These are phyloP conservation scores for Ormia ochracea DNA, from an alignment of 2,888 invertebrate species.

Conservation along the genomic window DNA sequence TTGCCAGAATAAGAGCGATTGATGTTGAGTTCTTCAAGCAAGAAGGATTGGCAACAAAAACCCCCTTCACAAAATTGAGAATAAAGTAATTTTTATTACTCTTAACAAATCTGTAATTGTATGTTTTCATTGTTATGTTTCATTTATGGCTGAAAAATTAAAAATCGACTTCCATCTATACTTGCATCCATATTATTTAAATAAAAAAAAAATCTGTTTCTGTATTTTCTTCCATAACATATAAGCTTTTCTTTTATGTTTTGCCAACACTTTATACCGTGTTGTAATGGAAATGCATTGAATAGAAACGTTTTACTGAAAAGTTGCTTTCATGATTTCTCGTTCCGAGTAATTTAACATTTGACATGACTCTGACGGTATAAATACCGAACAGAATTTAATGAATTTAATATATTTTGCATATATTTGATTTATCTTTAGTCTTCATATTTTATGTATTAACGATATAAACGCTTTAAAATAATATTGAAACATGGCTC, in stretches of 20 bases:
- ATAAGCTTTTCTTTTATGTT: background rate
- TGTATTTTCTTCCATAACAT: background rate
- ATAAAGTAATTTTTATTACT: too few species aligned
- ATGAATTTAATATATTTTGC: constrained; percentile 51
- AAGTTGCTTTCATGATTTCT: constrained; percentile 54
- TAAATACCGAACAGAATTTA: constrained; percentile 50
- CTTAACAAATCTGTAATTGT: too few species aligned
- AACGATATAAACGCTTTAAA: constrained; percentile 43
- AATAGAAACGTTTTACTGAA: constrained; percentile 54
- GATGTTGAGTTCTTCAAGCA: too few species aligned
- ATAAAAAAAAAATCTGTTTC: too few species aligned
- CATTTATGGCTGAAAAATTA: too few species aligned
- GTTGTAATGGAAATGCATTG: background rate
- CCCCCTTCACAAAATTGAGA: too few species aligned
- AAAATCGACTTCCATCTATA: too few species aligned
- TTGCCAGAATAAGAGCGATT: too few species aligned
- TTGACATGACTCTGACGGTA: constrained; percentile 58
- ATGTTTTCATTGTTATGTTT: too few species aligned
- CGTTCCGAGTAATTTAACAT: constrained; percentile 61
- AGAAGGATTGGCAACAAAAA: too few species aligned
- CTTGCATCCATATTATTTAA: too few species aligned
- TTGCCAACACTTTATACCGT: background rate
- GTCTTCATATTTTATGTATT: constrained; percentile 23
- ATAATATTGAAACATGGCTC: constrained; percentile 6
- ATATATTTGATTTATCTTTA: background rate